These are phyloP conservation scores for Alethe diademata DNA, from an alignment of 2,113 vertebrate genomes.

Conservation along the genomic window DNA sequence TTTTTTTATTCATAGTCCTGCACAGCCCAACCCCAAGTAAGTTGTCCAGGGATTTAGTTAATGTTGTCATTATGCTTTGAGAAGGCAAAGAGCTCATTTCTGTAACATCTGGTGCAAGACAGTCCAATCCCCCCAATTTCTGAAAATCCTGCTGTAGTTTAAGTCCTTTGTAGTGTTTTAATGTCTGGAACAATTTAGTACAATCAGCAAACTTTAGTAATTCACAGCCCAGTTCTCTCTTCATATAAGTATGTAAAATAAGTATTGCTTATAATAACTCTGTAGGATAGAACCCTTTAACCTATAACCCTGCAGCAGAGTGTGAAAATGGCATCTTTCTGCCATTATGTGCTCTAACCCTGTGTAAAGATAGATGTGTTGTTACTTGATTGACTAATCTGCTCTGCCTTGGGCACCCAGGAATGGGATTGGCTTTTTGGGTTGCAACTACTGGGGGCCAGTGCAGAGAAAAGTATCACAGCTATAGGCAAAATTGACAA, in stretches of 20 bases:
- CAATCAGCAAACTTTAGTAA: not conserved
- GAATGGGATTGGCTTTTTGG: not conserved
- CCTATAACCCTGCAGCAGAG: not conserved
- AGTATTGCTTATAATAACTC: not conserved
- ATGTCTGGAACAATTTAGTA: not conserved
- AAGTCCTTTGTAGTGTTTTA: not conserved
- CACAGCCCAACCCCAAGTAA: not conserved
- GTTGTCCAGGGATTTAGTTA: not conserved
- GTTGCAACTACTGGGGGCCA: not conserved
- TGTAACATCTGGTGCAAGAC: not conserved
- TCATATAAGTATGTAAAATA: not conserved
- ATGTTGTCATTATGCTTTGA: not conserved
- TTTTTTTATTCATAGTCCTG: not conserved
- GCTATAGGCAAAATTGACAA: not conserved
- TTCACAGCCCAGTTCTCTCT: not conserved
- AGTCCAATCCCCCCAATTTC: not conserved
- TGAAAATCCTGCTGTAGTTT: constrained; percentile 6
- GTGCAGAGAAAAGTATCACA: not conserved
- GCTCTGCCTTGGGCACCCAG: not conserved
- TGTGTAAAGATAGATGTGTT: not conserved
- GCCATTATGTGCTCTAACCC: not conserved
- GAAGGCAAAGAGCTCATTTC: not conserved
- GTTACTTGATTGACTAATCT: not conserved
- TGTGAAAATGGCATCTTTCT: not conserved
- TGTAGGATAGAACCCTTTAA: not conserved